Evolutionary conservation across 2,113 vertebrate genomes (phyloP).

Genomic region (Pluvianellus socialis): DNA sequence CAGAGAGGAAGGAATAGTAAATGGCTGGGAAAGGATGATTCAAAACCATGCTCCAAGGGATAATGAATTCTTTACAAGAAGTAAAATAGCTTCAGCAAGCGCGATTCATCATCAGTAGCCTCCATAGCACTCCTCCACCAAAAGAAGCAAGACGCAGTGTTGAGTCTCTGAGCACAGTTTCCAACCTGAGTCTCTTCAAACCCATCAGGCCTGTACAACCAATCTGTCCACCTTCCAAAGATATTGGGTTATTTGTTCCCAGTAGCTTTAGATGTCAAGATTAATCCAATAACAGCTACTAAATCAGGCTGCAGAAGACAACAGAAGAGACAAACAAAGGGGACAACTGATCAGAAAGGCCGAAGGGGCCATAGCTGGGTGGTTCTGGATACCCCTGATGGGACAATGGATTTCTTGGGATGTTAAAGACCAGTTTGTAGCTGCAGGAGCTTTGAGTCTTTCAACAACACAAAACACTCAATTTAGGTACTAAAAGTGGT

Average conservation of each 20-base stretch:
- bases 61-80: background rate
- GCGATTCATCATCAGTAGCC: background rate
- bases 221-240: background rate
- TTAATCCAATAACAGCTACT: background rate
- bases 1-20: conserved; percentile 6
- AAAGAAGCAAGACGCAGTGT: background rate
- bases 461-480: background rate
- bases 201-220: background rate
- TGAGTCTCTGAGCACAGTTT: background rate
- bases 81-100: background rate
- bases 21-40: background rate
- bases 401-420: background rate
- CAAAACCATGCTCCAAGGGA: background rate
- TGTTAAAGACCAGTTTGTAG: background rate
- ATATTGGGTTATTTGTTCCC: background rate
- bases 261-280: background rate
- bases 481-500: background rate
- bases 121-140: background rate
- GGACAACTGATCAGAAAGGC: background rate
- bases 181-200: background rate
- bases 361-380: background rate
- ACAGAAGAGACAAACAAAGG: background rate
- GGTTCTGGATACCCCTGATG: accelerated
- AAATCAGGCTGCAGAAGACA: background rate
- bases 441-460: background rate